Base-by-base conservation (phyloP, 1,140 invertebrate species). In the Polypedilum pembai region DNA sequence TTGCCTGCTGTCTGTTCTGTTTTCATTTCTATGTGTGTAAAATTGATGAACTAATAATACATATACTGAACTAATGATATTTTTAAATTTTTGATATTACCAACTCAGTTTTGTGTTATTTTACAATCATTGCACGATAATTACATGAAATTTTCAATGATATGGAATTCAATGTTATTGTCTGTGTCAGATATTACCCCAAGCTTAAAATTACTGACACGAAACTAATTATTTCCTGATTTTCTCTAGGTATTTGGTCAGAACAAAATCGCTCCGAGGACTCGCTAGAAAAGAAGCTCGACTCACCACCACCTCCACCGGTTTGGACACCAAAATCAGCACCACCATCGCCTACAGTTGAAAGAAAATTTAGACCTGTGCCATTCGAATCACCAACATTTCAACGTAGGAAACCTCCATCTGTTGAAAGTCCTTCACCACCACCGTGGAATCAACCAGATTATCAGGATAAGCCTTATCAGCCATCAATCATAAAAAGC, bases 281-380 rank as follows among this genome's bases (percentile, higher is more conserved):
- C 75, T 77, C 77, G 65, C 75, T 78, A 75, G 77, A 78, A 73
- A 73, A 76, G 76, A 75, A 33, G 75, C 75, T 76, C 77, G 66
- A 78, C 80, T 85, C 86, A 75, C 85, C 86, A 33, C 85, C 87
- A 56, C 85, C 88, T 4, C 87, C 87, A 41, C 85, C 90, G 4
- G 84, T 93, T 74, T 94, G 92, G 92, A 88, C 88, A 1, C 91
- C 92, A 4, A 87, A 85, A 77, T 89, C 86, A 80, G 88, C 84
- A 15, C 85, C 85, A 69, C 83, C 89, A 1, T 90, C 88, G 79
- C 89, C 90, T 1, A 82, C 83, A 20, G 80, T 83, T 75, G 87
- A 90, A 86, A 88, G 84, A 85, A 90, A 87, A 78, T 93, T 92
- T 82, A 85, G 89, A 75, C 90, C 92, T 1, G 89, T 94, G 40